phyloP scores from a whole-genome alignment of 2,888 invertebrate species.

The Gymnocheta viridis region DNA sequence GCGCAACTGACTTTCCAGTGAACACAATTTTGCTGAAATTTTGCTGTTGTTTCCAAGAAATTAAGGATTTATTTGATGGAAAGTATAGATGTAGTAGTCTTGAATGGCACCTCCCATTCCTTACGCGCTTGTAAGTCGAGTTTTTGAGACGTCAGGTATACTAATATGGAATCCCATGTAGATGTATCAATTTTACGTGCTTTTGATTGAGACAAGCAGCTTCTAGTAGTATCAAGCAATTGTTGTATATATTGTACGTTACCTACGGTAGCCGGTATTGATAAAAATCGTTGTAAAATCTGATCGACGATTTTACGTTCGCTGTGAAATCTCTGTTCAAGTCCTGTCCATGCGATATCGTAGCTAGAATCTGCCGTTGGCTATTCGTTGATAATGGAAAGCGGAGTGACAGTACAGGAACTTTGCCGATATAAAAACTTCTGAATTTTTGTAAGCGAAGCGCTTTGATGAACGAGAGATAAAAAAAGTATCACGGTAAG shows the following conservation, averaged over 20 bases:
- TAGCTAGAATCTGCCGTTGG: slow-evolving; percentile 55
- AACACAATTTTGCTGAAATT: no score
- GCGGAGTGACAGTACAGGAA: slow-evolving; percentile 21
- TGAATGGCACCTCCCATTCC: background rate
- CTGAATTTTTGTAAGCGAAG: slow-evolving; percentile 42
- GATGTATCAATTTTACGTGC: background rate
- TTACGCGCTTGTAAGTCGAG: background rate
- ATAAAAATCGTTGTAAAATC: slow-evolving; percentile 45
- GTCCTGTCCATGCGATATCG: slow-evolving; percentile 35
- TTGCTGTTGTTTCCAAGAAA: slow-evolving; percentile 43
- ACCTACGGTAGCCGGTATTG: slow-evolving; percentile 27
- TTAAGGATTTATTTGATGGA: slow-evolving; percentile 30
- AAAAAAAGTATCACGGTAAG: slow-evolving; percentile 23
- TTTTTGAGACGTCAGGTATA: background rate
- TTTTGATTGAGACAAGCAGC: slow-evolving; percentile 37
- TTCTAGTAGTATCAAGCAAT: slow-evolving; percentile 51
- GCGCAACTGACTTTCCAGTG: slow-evolving; percentile 32
- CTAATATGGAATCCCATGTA: background rate
- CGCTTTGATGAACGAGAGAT: background rate
- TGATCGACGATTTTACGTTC: slow-evolving; percentile 40
- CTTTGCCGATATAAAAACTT: slow-evolving; percentile 44
- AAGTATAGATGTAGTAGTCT: background rate
- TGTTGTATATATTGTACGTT: slow-evolving; percentile 40
- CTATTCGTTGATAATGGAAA: slow-evolving; percentile 45
- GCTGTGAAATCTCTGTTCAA: slow-evolving; percentile 46